Percentiles rank a stretch among this genome's conserved stretches.
Conservation (phyloP, 1,140 invertebrate genomes). For the Musca vetustissima region DNA sequence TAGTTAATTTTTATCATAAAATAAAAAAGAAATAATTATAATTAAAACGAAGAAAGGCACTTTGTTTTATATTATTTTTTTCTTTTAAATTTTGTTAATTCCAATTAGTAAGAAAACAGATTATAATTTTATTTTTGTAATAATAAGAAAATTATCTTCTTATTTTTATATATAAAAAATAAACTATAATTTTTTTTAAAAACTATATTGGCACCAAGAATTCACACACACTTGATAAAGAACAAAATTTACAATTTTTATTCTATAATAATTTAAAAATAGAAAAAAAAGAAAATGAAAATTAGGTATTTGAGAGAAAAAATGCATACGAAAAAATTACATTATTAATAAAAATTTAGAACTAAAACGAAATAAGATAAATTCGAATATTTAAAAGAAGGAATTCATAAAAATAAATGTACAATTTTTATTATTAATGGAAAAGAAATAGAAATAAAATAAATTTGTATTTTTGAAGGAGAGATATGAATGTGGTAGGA, state of each 20-base stretch:
- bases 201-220: constrained; percentile 54
- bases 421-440: background rate
- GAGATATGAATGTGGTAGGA: no score
- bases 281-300: background rate
- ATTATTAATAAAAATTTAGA: no score
- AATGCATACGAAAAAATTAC: no score
- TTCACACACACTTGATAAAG: constrained; percentile 45
- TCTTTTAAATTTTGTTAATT: background rate
- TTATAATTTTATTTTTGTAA: no score
- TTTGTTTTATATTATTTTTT: constrained; percentile 17
- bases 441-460: background rate
- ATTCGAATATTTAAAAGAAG: no score
- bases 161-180: background rate
- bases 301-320: constrained; percentile 10
- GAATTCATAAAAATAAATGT: no score
- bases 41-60: constrained; percentile 14
- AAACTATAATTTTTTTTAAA: constrained; percentile 17
- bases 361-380: no score
- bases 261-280: constrained; percentile 15
- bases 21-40: background rate
- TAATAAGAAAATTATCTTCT: no score
- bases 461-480: no score
- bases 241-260: constrained; percentile 25
- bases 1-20: background rate
- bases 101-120: no score